phyloP scores from a whole-genome alignment of 1,140 invertebrate species.

The Anastrepha ludens region DNA sequence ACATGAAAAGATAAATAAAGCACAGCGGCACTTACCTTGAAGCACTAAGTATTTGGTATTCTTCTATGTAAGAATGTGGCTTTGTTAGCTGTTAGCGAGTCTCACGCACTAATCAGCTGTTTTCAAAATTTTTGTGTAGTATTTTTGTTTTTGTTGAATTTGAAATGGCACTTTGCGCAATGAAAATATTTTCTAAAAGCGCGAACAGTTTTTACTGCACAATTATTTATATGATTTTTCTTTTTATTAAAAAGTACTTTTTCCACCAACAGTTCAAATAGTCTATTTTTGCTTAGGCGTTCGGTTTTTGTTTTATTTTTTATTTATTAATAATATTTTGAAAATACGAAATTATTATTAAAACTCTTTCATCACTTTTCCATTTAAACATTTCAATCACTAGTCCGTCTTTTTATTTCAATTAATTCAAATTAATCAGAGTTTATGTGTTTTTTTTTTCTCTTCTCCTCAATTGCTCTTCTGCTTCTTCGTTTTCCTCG shows the following conservation, averaged over 20 bases:
- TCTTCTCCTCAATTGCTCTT: background rate
- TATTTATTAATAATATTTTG: background rate
- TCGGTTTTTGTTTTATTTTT: background rate
- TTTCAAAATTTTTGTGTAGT: too few species aligned
- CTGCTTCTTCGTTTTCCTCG: background rate
- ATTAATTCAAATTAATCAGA: background rate
- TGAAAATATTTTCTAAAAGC: background rate
- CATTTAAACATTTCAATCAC: too few species aligned
- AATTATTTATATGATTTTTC: background rate
- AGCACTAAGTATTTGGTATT: background rate
- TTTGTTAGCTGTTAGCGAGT: too few species aligned
- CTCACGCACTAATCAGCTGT: too few species aligned
- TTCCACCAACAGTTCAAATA: background rate
- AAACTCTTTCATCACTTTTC: background rate
- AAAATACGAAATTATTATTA: background rate
- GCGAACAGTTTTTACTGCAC: background rate
- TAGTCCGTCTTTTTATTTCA: too few species aligned
- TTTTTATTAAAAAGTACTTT: background rate
- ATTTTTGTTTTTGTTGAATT: too few species aligned
- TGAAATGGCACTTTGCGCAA: background rate
- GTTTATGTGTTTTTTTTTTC: constrained; percentile 1
- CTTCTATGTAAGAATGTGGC: background rate
- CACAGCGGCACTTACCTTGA: background rate
- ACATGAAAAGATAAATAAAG: too few species aligned
- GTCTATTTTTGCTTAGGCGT: background rate